Evolutionary conservation across 1,140 invertebrate species (phyloP), one percentile per base, ranked within the genome.

Genomic region (Pseudomyrmex dendroicus): DNA sequence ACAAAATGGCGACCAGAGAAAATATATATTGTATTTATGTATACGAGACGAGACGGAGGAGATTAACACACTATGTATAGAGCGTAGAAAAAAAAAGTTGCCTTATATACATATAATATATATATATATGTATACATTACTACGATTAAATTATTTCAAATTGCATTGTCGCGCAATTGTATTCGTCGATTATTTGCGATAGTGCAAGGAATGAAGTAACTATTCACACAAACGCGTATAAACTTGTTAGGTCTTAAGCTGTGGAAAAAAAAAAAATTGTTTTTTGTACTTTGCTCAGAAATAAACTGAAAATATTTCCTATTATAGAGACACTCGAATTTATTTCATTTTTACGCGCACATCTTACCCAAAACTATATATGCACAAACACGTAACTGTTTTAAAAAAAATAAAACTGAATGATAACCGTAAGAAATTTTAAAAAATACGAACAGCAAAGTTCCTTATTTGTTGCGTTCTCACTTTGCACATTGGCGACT

Each of bases 261-360:
- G 61, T 68, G 63, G 87, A 87, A 70, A 72, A 87, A 25, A 87
- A 25, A 35, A 35, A 35, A 35, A 35, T 35, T 35, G 68, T 80
- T 72, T 92, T 92, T 92, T 92, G 89, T 92, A 92, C 89, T 92
- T 92, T 90, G 87, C 85, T 91, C 83, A 91, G 76, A 92, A 35
- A 92, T 90, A 91, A 92, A 90, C 76, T 35, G 59, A 7, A 84
- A 88, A 82, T 84, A 74, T 83, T 83, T 78, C 59, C 0, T 35
- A 35, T 35, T 35, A 35, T 7, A 20, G 67, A 12, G 59, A 20
- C n/a, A 8, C 4, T 5, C 1, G 22, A 56, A 2, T 12, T 13
- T 15, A 35, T 44, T 15, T 64, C 9, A 2, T 12, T 35, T 20
- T n/a, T 15, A 12, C 12, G 15, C 2, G 10, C 2, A 3, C 44